Evolutionary conservation across 2,888 invertebrate genomes (phyloP), one percentile per base, ranked within the genome.

Genomic region (Eristalis tenax): DNA sequence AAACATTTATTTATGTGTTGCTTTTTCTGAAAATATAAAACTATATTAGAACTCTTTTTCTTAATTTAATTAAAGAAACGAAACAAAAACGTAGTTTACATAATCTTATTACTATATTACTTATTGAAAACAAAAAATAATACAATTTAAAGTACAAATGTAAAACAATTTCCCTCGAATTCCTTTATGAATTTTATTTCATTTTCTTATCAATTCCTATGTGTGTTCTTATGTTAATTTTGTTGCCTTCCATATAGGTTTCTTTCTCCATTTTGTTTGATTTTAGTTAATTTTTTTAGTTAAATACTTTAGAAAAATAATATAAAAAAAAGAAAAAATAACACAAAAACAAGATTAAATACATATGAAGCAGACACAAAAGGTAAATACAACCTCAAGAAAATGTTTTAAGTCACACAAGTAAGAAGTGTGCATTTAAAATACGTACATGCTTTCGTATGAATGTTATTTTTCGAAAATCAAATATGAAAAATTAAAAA

Each of bases 261-360:
- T 28, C 50, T 40, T 69, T 57, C 32, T 66, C 66, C 15, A n/a
- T 50, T 86, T 87, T 87, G 83, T 43, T 75, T 75, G 15, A 23
- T 50, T 86, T 87, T 87, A 87, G 87, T 87, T 87, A 87, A 87
- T 82, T 84, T 83, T 70, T 87, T 88, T 88, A 88, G 88, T 88
- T 88, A 22, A 88, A 84, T 84, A 77, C 38, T 61, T 84, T 88
- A 84, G 88, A 88, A 87, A 43, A 75, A 79, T 8, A 74, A 70
- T 38, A 65, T 66, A 59, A 56, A 35, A 50, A 26, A 68, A 64
- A 59, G 56, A 40, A 71, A 50, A 61, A n/a, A 57, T 59, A 43
- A 56, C n/a, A 65, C 50, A 56, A 78, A 65, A 57, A 26, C 11
- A 65, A 23, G 13, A 26, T 11, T 65, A 35, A 69, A 22, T 4